Conservation (phyloP, 2,888 invertebrate genomes). For the Electrophaes corylata region DNA sequence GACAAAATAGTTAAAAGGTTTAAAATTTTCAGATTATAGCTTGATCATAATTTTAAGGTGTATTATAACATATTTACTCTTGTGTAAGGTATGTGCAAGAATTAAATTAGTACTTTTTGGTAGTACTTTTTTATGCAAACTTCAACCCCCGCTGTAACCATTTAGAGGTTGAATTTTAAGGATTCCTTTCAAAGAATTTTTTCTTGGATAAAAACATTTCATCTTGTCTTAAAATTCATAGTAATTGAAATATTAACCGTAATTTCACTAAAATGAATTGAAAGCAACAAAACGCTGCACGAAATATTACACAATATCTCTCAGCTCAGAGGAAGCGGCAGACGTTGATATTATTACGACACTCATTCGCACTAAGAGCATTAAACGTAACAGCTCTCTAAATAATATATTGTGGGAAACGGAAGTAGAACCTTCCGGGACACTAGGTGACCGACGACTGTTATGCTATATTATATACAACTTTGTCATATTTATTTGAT, state of each 20-base stretch:
- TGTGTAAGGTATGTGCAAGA: too few species aligned
- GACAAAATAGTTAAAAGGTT: slow-evolving; percentile 21
- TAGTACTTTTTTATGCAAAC: too few species aligned
- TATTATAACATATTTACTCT: too few species aligned
- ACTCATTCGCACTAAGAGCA: slow-evolving; percentile 45
- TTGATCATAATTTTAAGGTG: not conserved
- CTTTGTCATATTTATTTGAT: slow-evolving; percentile 16
- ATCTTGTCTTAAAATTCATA: too few species aligned
- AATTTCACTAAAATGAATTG: not conserved
- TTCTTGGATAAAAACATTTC: too few species aligned
- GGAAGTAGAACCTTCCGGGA: slow-evolving; percentile 24
- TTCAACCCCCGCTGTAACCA: too few species aligned
- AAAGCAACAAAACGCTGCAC: slow-evolving; percentile 3
- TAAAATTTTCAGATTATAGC: not conserved
- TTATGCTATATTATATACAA: slow-evolving; percentile 6
- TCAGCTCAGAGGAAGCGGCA: slow-evolving; percentile 15
- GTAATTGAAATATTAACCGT: not conserved
- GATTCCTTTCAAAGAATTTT: too few species aligned
- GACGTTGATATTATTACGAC: slow-evolving; percentile 30
- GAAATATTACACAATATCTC: slow-evolving; percentile 25
- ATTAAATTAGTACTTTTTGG: too few species aligned
- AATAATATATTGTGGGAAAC: slow-evolving; percentile 38
- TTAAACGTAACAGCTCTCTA: slow-evolving; percentile 42
- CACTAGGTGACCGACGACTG: slow-evolving; percentile 24
- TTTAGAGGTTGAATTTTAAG: too few species aligned